phyloP scores from a whole-genome alignment of 1,140 invertebrate genomes.

The Conus ventricosus region DNA sequence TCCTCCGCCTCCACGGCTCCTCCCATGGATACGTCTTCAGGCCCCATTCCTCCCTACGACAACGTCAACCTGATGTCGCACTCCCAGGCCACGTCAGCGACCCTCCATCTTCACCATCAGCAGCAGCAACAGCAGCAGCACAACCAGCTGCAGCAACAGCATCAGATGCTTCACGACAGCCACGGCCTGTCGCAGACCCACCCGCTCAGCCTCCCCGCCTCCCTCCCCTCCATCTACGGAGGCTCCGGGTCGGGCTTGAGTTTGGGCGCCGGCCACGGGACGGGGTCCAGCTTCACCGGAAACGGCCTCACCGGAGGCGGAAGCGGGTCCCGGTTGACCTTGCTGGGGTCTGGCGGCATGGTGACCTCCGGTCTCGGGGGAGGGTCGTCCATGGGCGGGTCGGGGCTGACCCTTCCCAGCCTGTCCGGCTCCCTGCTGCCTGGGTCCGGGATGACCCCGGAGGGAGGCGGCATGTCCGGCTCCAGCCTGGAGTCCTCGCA shows the following conservation, averaged over 20 bases:
- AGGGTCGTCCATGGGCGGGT: background rate
- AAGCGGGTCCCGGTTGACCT: background rate
- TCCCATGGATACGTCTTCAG: background rate
- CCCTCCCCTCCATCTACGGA: slow-evolving; percentile 9
- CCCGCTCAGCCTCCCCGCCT: slow-evolving; percentile 33
- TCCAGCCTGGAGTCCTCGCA: background rate
- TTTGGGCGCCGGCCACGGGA: background rate
- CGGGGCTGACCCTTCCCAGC: background rate
- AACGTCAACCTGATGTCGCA: background rate
- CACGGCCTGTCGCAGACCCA: slow-evolving; percentile 17
- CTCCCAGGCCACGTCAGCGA: background rate
- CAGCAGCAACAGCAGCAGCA: slow-evolving; percentile 37
- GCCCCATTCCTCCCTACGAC: background rate
- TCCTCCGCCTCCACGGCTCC: background rate
- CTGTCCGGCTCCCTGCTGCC: slow-evolving; percentile 7
- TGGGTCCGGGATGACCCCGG: background rate
- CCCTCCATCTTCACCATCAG: slow-evolving; percentile 31
- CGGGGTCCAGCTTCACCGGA: slow-evolving; percentile 5
- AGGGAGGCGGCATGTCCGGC: background rate
- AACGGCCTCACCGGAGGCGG: background rate
- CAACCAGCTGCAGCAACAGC: slow-evolving; percentile 35
- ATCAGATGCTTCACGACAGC: slow-evolving; percentile 33
- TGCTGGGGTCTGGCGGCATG: background rate
- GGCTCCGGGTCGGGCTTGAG: slow-evolving; percentile 19
- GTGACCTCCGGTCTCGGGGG: background rate